Evolutionary conservation across 2,113 vertebrate genomes (phyloP), one percentile per base, ranked within the genome.

Genomic region (Leucopternis melanops): DNA sequence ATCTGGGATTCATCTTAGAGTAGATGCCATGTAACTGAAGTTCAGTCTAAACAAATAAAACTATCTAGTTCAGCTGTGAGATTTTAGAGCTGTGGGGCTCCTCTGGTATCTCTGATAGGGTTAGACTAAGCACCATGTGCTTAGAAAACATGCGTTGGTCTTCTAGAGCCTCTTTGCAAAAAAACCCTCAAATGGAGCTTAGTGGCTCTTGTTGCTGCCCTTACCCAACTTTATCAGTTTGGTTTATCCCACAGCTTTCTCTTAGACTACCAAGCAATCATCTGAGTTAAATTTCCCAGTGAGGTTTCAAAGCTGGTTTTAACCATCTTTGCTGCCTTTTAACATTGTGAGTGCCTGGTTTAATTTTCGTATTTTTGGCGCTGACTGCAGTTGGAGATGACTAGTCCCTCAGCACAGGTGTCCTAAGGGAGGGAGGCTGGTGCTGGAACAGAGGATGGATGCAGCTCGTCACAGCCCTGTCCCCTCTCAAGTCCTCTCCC

Each of bases 401-500:
- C 50, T 65, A n/a, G 27, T 61, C 3, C 18, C 22, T 50, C 62
- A 83, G n/a, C 40, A 29, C 19, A 52, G 15, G 12, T 20, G n/a
- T 86, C 38, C 67, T 40, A 27, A 72, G 11, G 13, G 40, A 83
- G 9, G n/a, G 31, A 83, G 20, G 25, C 15, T 42, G 29, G 4
- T 34, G 20, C 20, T 73, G 9, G 21, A 86, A 40, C 2, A 57
- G 16, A 80, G 70, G 52, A 67, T 4, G 4, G 40, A 45, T 2
- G 2, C 8, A 36, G 18, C 3, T 25, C 4, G 8, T 36, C 32
- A 14, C 45, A 88, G 10, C 3, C 18, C 12, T 72, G 44, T 18
- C 5, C 12, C 16, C 6, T 3, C 9, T 86, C 34, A 49, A 0
- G 0, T 49, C 7, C 16, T 71, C 38, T 85, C 18, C 13, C 3